Conservation (phyloP, 2,888 invertebrate genomes). For the Drosophila neonasuta region DNA sequence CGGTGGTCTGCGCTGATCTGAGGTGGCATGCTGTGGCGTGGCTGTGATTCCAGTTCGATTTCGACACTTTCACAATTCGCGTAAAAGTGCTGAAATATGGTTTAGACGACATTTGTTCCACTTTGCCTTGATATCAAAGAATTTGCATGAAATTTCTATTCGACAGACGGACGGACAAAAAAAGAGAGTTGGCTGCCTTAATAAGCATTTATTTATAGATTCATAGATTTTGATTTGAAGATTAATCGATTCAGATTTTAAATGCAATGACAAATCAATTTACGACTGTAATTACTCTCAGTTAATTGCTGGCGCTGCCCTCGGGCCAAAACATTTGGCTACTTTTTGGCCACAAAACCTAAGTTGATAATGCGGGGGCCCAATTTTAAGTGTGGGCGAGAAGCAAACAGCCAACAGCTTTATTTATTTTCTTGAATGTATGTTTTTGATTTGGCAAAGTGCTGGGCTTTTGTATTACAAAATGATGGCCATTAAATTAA, state of each 20-base stretch:
- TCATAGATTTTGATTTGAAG: background rate
- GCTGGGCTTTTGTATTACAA: conserved; percentile 47
- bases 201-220: conserved; percentile 22
- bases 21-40: conserved; percentile 1
- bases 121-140: conserved; percentile 39
- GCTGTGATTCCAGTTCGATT: conserved; percentile 12
- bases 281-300: conserved; percentile 32
- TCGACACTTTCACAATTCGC: conserved; percentile 70
- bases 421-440: conserved; percentile 8
- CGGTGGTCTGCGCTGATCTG: background rate
- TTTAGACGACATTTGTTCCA: conserved; percentile 61
- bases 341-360: conserved; percentile 38
- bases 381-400: conserved; percentile 18
- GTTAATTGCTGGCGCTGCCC: conserved; percentile 46
- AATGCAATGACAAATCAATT: conserved; percentile 69
- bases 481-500: conserved; percentile 71
- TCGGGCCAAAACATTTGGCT: conserved; percentile 31
- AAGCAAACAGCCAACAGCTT: conserved; percentile 2
- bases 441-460: conserved; percentile 27
- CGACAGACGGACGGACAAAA: too few relatives aligned
- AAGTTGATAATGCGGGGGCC: conserved; percentile 11
- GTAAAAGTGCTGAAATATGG: conserved; percentile 28
- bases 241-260: conserved; percentile 8
- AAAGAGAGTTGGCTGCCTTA: background rate
- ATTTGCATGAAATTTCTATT: conserved; percentile 59